Conservation (phyloP, 2,797 vertebrate species). For the Melanitta fusca region DNA sequence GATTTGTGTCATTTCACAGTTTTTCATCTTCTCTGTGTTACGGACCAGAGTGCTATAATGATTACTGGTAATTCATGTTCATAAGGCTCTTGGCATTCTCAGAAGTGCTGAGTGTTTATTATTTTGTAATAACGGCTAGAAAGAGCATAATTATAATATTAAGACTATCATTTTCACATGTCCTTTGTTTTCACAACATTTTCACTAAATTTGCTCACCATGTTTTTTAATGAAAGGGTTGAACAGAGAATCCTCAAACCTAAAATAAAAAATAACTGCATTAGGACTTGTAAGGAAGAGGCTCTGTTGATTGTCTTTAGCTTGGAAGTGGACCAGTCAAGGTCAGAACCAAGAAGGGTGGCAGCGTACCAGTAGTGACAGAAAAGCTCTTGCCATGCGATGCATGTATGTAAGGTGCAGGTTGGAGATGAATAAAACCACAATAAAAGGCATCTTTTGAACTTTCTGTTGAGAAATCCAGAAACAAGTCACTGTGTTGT, state of each 20-base stretch:
- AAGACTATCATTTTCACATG: slow-evolving; percentile 9
- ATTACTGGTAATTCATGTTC: neutral
- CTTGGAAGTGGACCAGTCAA: neutral
- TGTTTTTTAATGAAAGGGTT: neutral
- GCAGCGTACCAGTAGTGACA: neutral
- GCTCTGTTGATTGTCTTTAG: neutral
- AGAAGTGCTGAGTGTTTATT: neutral
- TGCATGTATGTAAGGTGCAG: neutral
- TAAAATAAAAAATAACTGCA: neutral
- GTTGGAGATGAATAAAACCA: neutral
- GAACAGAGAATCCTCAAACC: neutral
- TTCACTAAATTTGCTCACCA: neutral
- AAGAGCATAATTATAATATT: neutral
- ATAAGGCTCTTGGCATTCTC: neutral
- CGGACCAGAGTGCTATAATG: neutral
- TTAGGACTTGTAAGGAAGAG: neutral
- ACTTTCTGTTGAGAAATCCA: neutral
- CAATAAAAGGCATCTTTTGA: neutral
- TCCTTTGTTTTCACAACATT: slow-evolving; percentile 7
- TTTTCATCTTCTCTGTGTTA: slow-evolving; percentile 14
- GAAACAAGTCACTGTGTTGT: neutral
- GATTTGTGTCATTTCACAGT: neutral
- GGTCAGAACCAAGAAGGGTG: neutral
- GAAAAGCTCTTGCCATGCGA: neutral
- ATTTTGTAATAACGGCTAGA: slow-evolving; percentile 4